These are phyloP conservation scores for Enteromius viviparus DNA, from an alignment of 2,797 vertebrate species.

Conservation along the genomic window DNA sequence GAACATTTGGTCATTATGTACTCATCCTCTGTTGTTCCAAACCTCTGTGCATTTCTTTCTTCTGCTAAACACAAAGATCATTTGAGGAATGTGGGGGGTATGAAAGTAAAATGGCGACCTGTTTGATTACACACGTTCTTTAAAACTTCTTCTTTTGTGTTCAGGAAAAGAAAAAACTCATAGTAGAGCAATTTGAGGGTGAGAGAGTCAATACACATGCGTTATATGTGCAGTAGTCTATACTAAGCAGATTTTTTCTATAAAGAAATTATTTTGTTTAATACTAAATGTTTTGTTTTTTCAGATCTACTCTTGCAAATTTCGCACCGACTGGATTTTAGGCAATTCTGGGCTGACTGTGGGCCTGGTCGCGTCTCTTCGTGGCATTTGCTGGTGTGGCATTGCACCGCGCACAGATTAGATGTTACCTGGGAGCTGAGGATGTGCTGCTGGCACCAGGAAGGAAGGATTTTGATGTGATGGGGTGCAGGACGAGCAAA, in stretches of 20 bases:
- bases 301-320: slow-evolving; percentile 20
- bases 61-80: neutral
- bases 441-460: slow-evolving; percentile 67
- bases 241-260: neutral
- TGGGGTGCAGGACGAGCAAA: slow-evolving; percentile 99
- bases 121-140: neutral
- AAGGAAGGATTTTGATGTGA: slow-evolving; percentile 85
- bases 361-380: slow-evolving; percentile 21
- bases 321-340: neutral
- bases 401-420: slow-evolving; percentile 28
- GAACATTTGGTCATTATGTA: neutral
- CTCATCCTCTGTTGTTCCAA: neutral
- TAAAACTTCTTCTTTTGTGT: neutral
- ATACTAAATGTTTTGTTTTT: slow-evolving; percentile 13
- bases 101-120: neutral
- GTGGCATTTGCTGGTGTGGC: slow-evolving; percentile 37
- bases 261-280: neutral
- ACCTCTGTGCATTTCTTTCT: neutral
- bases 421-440: slow-evolving; percentile 56
- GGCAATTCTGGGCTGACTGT: neutral
- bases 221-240: neutral
- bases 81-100: neutral
- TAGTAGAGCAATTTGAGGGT: neutral
- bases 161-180: neutral
- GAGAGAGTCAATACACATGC: neutral